Percentiles rank a stretch among this genome's conserved stretches.
Evolutionary conservation across 2,888 invertebrate genomes (phyloP).

Genomic region (Luffia ferchaultella): DNA sequence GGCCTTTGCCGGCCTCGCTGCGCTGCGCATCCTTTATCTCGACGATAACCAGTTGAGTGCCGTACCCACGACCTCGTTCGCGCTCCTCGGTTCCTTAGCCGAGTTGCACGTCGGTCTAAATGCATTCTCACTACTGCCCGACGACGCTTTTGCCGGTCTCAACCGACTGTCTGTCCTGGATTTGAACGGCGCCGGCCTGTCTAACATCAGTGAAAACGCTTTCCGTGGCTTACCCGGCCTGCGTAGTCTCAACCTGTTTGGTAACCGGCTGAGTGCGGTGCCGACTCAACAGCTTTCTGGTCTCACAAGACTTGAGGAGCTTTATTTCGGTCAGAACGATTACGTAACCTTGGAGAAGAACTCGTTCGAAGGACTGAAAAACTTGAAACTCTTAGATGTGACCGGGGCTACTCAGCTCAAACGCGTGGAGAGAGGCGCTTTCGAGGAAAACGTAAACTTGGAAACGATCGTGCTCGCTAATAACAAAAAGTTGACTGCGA

Average conservation of each 20-base stretch:
- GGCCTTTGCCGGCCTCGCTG: conserved; percentile 78
- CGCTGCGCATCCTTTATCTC: conserved; percentile 81
- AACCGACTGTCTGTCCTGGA: conserved; percentile 79
- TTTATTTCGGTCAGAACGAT: conserved; percentile 85
- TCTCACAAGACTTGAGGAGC: conserved; percentile 78
- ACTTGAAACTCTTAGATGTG: conserved; percentile 79
- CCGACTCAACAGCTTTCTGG: conserved; percentile 79
- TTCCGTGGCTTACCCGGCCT: conserved; percentile 80
- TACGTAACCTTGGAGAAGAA: conserved; percentile 74
- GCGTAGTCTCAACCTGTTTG: conserved; percentile 79
- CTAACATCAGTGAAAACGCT: conserved; percentile 79
- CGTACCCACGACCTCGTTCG: conserved; percentile 78
- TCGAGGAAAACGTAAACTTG: conserved; percentile 81
- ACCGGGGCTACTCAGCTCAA: conserved; percentile 79
- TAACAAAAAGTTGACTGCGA: conserved; percentile 75
- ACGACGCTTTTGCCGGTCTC: conserved; percentile 81
- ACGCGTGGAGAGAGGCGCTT: conserved; percentile 78
- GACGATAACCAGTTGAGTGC: conserved; percentile 84
- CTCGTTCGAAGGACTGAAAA: conserved; percentile 80
- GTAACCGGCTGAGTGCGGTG: conserved; percentile 76
- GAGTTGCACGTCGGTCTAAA: conserved; percentile 87
- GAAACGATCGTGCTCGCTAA: conserved; percentile 79
- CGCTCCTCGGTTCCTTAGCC: conserved; percentile 78
- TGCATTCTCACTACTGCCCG: conserved; percentile 77
- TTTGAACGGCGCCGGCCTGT: conserved; percentile 81